Percentiles rank a stretch among this genome's conserved stretches.
Evolutionary conservation across 2,113 vertebrate species (phyloP).

Genomic region (Stegastes partitus): DNA sequence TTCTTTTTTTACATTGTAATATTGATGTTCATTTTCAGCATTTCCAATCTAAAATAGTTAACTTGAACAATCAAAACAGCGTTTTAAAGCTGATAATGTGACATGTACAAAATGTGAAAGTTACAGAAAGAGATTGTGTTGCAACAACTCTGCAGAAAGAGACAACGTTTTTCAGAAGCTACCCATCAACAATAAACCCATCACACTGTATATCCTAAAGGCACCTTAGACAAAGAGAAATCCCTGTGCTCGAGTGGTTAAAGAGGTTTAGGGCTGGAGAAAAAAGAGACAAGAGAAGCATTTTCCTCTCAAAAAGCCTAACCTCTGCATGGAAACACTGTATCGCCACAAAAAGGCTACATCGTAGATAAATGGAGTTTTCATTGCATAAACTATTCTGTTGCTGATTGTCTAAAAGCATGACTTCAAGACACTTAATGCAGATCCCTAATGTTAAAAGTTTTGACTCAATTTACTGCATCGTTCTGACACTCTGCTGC

Average conservation of each 20-base stretch:
- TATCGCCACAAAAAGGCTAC: constrained; percentile 58
- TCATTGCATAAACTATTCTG: constrained; percentile 66
- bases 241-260: constrained; percentile 53
- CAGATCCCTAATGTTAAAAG: constrained; percentile 29
- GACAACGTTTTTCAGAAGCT: constrained; percentile 38
- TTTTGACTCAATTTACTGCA: constrained; percentile 13
- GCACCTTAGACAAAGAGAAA: constrained; percentile 77
- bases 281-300: constrained; percentile 22
- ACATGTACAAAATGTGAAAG: constrained; percentile 47
- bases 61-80: constrained; percentile 24
- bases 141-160: constrained; percentile 40
- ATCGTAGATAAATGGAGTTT: constrained; percentile 44
- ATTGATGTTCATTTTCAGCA: not conserved
- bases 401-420: constrained; percentile 70
- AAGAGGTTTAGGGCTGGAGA: constrained; percentile 44
- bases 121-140: constrained; percentile 26
- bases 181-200: constrained; percentile 54
- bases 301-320: constrained; percentile 36
- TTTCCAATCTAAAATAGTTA: constrained; percentile 21
- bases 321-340: constrained; percentile 56
- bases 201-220: constrained; percentile 69
- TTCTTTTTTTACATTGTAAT: not conserved
- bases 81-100: constrained; percentile 43
- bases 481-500: constrained; percentile 16
- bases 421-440: constrained; percentile 28